Base-by-base conservation (phyloP, 1,140 invertebrate genomes). In the Cotesia glomerata region DNA sequence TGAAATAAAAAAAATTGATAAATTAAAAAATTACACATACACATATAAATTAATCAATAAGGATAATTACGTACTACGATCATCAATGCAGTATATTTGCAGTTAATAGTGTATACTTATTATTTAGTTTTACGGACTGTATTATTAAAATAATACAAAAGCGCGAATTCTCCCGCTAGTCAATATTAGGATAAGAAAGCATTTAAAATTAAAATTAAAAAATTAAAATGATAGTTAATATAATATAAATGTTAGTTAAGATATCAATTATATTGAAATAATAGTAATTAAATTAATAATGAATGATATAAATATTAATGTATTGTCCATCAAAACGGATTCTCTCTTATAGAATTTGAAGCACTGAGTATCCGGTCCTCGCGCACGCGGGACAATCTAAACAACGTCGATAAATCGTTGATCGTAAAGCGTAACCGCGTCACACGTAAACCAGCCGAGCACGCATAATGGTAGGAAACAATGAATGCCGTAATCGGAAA, bases 401-500 rank as follows among this genome's bases (percentile, higher is more conserved):
- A 76, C 64, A 78, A 77, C 71, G 79, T 83, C 82, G 85, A 86
- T 86, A 87, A 86, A 87, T 86, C 86, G 65, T 49, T 67, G 81
- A 87, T 88, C 84, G 82, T 86, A 87, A 86, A 87, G 80, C 77
- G 81, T 84, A 82, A 81, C 82, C 83, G 74, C 79, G 80, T 84
- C 84, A 86, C 84, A 85, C 82, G 82, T 84, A 82, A 86, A 83
- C 84, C 82, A 82, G 80, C 83, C 84, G 81, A 86, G 86, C 82
- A 85, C 84, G 85, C 84, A 86, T 88, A 88, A 88, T 86, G 82
- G 86, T 84, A 84, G 86, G 85, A 88, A 88, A 87, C 86, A 88
- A 88, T 88, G 86, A 87, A 86, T 85, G 81, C 84, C 80, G 79
- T 86, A 88, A 88, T 88, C 86, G 86, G 86, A 88, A 88, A 86